Base-by-base conservation (phyloP, 2,113 vertebrate species). In the Cricetomys ansorgei region DNA sequence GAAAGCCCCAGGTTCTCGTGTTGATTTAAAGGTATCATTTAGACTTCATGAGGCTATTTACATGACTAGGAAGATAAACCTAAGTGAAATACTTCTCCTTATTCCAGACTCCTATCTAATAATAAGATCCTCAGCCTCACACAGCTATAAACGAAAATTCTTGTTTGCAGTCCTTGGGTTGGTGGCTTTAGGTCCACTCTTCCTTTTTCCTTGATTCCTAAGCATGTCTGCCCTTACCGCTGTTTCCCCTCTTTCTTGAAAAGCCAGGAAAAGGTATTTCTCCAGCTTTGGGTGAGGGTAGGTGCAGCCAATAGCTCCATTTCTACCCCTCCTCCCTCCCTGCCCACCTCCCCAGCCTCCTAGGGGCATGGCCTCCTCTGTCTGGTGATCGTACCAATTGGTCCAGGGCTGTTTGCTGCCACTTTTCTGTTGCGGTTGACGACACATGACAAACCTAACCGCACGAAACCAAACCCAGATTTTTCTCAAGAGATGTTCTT, bases 381-480 rank as follows among this genome's bases (percentile, higher is more conserved):
- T 98, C 98, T 48, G 98, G 99, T 99, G 99, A 98, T 99, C 97
- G 99, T 99, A 99, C 99, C 99, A 80, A 89, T 98, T 99, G 99
- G 99, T 99, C 99, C 99, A 99, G 98, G 99, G 99, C 99, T 99
- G 99, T 99, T 99, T 99, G 99, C 99, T 99, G 98, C 99, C 99
- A 99, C 99, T 99, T 99, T 99, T 99, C 99, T 99, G 99, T 99
- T 99, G 99, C 98, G 99, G 99, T 99, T 99, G 99, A 99, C 99
- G 99, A 99, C 99, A 99, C 99, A 99, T 99, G 99, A 99, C 98
- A 99, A 98, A 98, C 99, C 98, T 98, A 99, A 99, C 99, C 99
- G 99, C 99, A 99, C 98, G 98, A 99, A 99, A 99, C 99, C 99
- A 98, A 98, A 98, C 99, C 98, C 98, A 98, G 98, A 99, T 98